Conservation (phyloP, 2,113 vertebrate genomes). For the Rostratula benghalensis region DNA sequence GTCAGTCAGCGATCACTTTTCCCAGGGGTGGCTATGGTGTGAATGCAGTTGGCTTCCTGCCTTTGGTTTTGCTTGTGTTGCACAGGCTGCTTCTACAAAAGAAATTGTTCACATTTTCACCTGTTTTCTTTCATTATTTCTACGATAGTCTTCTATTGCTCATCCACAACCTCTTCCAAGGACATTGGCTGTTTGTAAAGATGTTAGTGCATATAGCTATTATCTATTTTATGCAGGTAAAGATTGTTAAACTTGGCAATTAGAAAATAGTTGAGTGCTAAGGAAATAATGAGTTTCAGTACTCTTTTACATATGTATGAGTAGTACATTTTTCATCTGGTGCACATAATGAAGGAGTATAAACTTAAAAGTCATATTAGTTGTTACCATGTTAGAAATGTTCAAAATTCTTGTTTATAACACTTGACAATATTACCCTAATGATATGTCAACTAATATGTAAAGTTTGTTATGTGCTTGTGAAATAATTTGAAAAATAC, state of each 20-base stretch:
- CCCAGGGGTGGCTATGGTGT: background rate
- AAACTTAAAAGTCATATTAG: background rate
- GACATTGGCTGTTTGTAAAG: background rate
- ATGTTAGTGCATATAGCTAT: background rate
- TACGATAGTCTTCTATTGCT: background rate
- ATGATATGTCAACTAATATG: background rate
- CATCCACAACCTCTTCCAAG: background rate
- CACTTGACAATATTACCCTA: background rate
- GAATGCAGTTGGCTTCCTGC: background rate
- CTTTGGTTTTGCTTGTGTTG: background rate
- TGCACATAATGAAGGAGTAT: background rate
- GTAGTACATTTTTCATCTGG: background rate
- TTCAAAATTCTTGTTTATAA: background rate
- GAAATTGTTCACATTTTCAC: background rate
- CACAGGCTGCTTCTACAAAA: background rate
- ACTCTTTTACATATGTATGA: background rate
- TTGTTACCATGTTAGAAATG: background rate
- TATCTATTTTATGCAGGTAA: background rate
- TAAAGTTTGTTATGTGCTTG: background rate
- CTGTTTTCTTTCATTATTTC: background rate
- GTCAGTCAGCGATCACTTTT: background rate
- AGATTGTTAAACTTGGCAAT: background rate
- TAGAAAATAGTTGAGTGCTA: background rate
- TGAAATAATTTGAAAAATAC: background rate
- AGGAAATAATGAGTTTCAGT: background rate